Evolutionary conservation across 2,888 invertebrate genomes (phyloP), one percentile per base, ranked within the genome.

Genomic region (Rhingia campestris): DNA sequence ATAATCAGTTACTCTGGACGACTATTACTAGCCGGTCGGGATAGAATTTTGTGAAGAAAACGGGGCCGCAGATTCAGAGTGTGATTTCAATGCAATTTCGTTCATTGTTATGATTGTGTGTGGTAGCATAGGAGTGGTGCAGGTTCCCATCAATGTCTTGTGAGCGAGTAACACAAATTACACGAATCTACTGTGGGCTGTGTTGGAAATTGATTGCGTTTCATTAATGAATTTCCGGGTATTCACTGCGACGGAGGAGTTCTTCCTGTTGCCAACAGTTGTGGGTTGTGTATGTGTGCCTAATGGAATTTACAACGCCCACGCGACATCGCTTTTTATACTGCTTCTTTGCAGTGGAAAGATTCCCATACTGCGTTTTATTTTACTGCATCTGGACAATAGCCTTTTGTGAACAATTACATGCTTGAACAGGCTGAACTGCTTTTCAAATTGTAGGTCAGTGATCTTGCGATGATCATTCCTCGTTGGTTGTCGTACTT

Each of bases 1-100:
- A 80, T 80, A 74, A 74, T 80, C 80, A 74, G 74, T 80, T 80
- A 67, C 47, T 35, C 47, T 61, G 61, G 3, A 49, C 41, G 22
- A 6, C 51, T 10, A 49, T 30, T n/a, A 53, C 6, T 37, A 39
- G 66, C n/a, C n/a, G n/a, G n/a, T n/a, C 30, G 6, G 41, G 41
- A 47, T 61, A 45, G 12, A 61, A 67, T 41, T 49, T 43, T 22
- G 22, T 22, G 2, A 64, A 22, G 22, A 12, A 70, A 77, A 77
- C 56, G 70, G 56, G 77, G 70, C 12, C 54, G 61, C 47, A 51
- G 9, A 47, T 49, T 64, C 4, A 49, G 35, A 41, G 66, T 14
- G 43, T 33, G 35, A 47, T 61, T 61, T 35, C 14, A 49, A 74
- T 56, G 63, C 54, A 54, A 53, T 73, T 37, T 45, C 47, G 39